Evolutionary conservation across 2,113 vertebrate genomes (phyloP).

Genomic region (Etia nguti): DNA sequence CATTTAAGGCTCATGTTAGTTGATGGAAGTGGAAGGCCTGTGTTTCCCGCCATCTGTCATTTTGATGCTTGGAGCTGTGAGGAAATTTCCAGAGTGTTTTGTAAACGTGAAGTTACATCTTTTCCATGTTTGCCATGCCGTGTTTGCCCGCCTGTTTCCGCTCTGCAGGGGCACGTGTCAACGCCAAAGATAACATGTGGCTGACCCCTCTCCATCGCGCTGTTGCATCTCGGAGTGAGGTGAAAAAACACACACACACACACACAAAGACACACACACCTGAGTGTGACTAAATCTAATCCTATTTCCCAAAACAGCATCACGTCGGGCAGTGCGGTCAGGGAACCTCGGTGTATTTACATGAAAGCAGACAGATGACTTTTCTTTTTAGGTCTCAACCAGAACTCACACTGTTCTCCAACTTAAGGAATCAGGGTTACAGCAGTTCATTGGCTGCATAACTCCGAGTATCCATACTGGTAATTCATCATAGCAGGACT

Average conservation of each 20-base stretch:
- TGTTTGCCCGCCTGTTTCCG: neutral
- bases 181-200: slow-evolving; percentile 99
- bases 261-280: neutral
- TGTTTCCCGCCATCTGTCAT: neutral
- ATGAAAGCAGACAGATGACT: neutral
- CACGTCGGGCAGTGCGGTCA: neutral
- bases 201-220: slow-evolving; percentile 94
- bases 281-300: neutral
- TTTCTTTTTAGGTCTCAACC: neutral
- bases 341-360: neutral
- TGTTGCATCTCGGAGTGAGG: slow-evolving; percentile 93
- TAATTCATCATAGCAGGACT: slow-evolving; percentile 5
- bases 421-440: neutral
- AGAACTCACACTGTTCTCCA: neutral
- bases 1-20: neutral
- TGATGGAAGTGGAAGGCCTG: neutral
- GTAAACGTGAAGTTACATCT: neutral
- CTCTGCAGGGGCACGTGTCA: slow-evolving; percentile 87
- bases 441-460: neutral
- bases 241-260: slow-evolving; percentile 47
- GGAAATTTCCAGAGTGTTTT: neutral
- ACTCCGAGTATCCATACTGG: neutral
- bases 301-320: neutral
- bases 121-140: neutral
- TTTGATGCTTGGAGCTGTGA: neutral